phyloP scores from a whole-genome alignment of 37 sponge, comb jelly and placozoan genomes.

The Cliona cf. orientalis region DNA sequence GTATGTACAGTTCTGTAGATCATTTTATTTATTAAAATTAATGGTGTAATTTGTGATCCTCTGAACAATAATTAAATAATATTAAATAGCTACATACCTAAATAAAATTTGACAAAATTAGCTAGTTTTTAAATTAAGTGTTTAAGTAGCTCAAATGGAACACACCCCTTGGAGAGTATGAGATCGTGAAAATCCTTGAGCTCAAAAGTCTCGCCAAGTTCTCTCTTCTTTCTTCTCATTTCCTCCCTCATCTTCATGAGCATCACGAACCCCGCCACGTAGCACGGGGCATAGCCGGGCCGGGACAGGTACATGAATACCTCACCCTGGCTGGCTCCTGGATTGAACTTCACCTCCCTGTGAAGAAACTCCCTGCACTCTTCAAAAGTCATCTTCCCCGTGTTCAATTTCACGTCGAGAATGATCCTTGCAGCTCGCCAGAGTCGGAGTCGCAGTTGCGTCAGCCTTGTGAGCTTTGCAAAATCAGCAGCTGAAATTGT shows the following conservation, averaged over 20 bases:
- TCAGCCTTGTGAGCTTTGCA: constrained; percentile 50
- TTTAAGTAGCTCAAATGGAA: constrained; percentile 48
- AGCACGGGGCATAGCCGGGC: constrained; percentile 71
- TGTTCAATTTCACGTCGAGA: constrained; percentile 62
- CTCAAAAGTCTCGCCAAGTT: constrained; percentile 20
- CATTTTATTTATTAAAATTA: too few relatives aligned
- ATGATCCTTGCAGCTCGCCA: constrained; percentile 76
- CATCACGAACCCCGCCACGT: constrained; percentile 46
- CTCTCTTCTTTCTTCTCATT: not conserved
- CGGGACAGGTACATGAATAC: constrained; percentile 52
- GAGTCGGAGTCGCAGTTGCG: constrained; percentile 56
- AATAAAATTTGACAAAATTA: too few relatives aligned
- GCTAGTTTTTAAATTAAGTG: not conserved
- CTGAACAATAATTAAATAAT: too few relatives aligned
- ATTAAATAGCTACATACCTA: too few relatives aligned
- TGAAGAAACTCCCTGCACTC: constrained; percentile 48
- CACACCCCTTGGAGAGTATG: constrained; percentile 46
- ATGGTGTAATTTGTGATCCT: too few relatives aligned
- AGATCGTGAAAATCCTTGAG: constrained; percentile 43
- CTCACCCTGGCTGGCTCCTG: constrained; percentile 50
- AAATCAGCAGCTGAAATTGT: constrained; percentile 3
- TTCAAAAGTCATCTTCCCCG: constrained; percentile 35
- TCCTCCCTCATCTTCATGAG: constrained; percentile 58
- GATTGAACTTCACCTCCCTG: constrained; percentile 55
- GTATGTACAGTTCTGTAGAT: too few relatives aligned